Evolutionary conservation across 2,797 vertebrate species (phyloP).

Genomic region (Pelobates cultripes): DNA sequence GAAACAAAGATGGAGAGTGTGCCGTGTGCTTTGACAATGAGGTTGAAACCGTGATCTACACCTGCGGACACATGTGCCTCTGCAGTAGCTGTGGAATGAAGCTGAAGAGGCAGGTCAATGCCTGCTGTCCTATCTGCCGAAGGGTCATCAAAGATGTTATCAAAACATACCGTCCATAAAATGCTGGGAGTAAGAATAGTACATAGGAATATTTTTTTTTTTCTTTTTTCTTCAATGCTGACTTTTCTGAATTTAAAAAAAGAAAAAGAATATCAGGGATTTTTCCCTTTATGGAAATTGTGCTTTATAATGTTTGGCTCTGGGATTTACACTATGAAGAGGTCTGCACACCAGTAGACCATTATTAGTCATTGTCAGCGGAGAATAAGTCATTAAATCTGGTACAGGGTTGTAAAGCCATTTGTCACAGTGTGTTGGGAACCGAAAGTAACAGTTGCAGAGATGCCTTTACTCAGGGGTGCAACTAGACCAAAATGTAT

Average conservation of each 20-base stretch:
- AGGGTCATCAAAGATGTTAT: slow-evolving; percentile 97
- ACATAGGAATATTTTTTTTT: slow-evolving; percentile 21
- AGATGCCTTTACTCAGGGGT: slow-evolving; percentile 47
- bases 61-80: slow-evolving; percentile 98
- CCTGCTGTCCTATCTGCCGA: slow-evolving; percentile 96
- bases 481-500: slow-evolving; percentile 28
- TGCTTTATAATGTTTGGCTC: slow-evolving; percentile 19
- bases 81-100: slow-evolving; percentile 94
- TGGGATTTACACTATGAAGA: slow-evolving; percentile 17
- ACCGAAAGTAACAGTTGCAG: slow-evolving; percentile 14
- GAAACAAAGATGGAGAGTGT: slow-evolving; percentile 89
- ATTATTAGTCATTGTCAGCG: slow-evolving; percentile 8
- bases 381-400: background rate
- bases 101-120: slow-evolving; percentile 91
- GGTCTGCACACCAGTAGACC: no score
- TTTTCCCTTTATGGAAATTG: slow-evolving; percentile 13
- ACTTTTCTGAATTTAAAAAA: slow-evolving; percentile 8
- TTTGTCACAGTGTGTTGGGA: slow-evolving; percentile 31
- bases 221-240: background rate
- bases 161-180: slow-evolving; percentile 94
- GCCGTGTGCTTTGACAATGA: slow-evolving; percentile 96
- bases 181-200: background rate
- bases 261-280: slow-evolving; percentile 26
- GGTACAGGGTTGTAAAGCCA: slow-evolving; percentile 20
- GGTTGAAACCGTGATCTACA: slow-evolving; percentile 98